Evolutionary conservation across 53 echinoderm and acorn worm genomes (phyloP).

Genomic region (Paracentrotus lividus): DNA sequence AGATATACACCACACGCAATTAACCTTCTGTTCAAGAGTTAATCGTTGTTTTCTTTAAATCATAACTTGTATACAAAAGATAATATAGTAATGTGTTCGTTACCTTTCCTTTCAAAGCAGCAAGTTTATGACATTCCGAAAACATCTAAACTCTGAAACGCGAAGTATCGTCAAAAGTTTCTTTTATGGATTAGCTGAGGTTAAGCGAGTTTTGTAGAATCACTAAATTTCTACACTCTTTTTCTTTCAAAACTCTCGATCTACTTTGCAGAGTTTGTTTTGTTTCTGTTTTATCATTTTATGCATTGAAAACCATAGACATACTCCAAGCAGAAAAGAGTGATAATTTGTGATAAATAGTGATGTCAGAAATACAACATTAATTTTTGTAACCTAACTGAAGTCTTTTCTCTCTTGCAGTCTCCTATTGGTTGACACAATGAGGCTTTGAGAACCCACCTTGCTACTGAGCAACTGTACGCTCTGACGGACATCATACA

Average conservation of each 20-base stretch:
- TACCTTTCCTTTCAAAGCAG: too few species aligned
- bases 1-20: neutral
- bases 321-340: too few species aligned
- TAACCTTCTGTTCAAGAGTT: too few species aligned
- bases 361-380: neutral
- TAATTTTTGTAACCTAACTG: neutral
- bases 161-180: too few species aligned
- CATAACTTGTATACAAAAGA: too few species aligned
- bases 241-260: neutral
- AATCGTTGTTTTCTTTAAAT: too few species aligned
- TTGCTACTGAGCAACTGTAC: neutral
- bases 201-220: neutral
- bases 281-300: neutral
- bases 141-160: too few species aligned
- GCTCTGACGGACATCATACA: neutral
- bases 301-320: neutral
- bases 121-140: too few species aligned
- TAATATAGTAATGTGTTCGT: too few species aligned
- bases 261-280: neutral
- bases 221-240: neutral
- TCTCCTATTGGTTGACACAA: neutral
- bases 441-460: constrained; percentile 22
- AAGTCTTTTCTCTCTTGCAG: neutral
- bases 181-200: too few species aligned
- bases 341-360: neutral